Evolutionary conservation across 2,888 invertebrate genomes (phyloP).

Genomic region (Apotomis turbidana): DNA sequence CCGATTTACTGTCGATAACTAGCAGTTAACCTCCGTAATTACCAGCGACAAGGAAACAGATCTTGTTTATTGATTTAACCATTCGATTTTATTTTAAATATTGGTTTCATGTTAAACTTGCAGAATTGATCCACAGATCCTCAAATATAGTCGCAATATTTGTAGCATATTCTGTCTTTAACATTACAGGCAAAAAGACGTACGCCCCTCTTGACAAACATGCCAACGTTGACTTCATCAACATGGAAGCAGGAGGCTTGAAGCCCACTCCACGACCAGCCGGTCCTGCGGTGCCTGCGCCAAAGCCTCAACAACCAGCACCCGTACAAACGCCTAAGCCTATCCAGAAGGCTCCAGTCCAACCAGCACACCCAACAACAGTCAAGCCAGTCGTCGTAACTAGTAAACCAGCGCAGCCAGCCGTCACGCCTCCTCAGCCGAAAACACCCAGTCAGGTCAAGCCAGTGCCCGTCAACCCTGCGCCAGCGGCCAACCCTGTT

Average conservation of each 20-base stretch:
- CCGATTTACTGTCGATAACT: too few relatives aligned
- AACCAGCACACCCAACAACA: slow-evolving; percentile 41
- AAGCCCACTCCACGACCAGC: slow-evolving; percentile 45
- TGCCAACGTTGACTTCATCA: slow-evolving; percentile 76
- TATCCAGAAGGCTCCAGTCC: slow-evolving; percentile 42
- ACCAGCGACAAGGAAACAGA: too few relatives aligned
- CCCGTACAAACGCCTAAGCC: slow-evolving; percentile 31
- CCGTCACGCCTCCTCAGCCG: slow-evolving; percentile 46
- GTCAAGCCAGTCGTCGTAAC: slow-evolving; percentile 28
- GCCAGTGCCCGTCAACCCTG: slow-evolving; percentile 65
- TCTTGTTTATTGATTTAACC: too few relatives aligned
- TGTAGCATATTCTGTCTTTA: not conserved
- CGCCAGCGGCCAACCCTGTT: slow-evolving; percentile 57
- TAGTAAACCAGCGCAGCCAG: slow-evolving; percentile 42
- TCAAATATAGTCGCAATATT: too few relatives aligned
- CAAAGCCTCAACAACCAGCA: slow-evolving; percentile 45
- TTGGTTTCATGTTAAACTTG: too few relatives aligned
- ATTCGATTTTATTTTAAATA: too few relatives aligned
- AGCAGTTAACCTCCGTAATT: too few relatives aligned
- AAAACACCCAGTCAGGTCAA: slow-evolving; percentile 56
- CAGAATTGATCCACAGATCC: too few relatives aligned
- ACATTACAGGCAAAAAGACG: slow-evolving; percentile 65
- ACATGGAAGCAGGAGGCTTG: slow-evolving; percentile 73
- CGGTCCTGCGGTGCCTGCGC: slow-evolving; percentile 40
- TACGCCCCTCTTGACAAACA: slow-evolving; percentile 67